Evolutionary conservation across 2,797 vertebrate species (phyloP), one percentile per base, ranked within the genome.

Genomic region (Gobionotothen gibberifrons): DNA sequence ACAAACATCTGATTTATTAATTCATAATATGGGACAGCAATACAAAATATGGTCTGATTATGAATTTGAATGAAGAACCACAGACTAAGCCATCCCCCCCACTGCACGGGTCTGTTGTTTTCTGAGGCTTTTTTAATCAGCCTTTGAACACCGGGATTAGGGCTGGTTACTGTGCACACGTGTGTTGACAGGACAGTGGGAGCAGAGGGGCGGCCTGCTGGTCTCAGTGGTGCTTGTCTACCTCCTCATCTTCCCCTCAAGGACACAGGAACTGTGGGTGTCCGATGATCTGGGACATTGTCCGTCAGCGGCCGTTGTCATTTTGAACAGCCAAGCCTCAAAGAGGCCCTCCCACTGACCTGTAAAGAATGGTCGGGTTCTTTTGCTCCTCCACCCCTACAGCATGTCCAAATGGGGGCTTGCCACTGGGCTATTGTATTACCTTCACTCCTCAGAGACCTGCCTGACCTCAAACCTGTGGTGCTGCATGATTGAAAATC

Each of bases 391-490:
- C 83, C 82, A 42, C 85, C 90, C 90, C 91, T 89, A 89, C 88
- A 86, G 90, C 84, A 82, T 87, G 91, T 90, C 85, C 89, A 92
- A 91, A 91, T 85, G 82, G 85, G 83, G 64, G 82, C 89, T 80
- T 92, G 90, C 91, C 89, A 89, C 93, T 93, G 90, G 48, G 93
- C 91, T 90, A 93, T 93, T 94, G 89, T 91, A 88, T 92, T 89
- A 85, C 82, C 81, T 84, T 86, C 84, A 82, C 82, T 85, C 82
- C 80, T 82, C 72, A 9, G 81, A 84, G 75, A 89, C 88, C 78
- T 64, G 77, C 15, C 85, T 86, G 85, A 92, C 91, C 91, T 88
- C 79, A 82, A 87, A 90, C 92, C 93, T 89, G 92, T 67, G 78
- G 91, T 85, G 92, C 81, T 56, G 76, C 68, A 65, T 92, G 92